phyloP scores from a whole-genome alignment of 2,797 vertebrate species.

The Chiloscyllium punctatum region DNA sequence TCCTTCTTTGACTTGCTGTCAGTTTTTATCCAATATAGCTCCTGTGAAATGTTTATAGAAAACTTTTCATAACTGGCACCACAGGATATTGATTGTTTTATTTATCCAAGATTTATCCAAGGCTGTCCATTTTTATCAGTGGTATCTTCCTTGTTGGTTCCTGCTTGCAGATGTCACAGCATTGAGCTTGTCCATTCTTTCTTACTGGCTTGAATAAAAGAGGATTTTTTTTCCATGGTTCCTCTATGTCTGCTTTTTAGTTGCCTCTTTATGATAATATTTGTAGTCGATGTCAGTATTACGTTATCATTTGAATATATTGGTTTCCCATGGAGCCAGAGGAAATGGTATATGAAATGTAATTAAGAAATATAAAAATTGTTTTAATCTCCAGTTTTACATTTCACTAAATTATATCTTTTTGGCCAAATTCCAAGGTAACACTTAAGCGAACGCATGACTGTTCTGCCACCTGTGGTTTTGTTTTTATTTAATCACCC shows the following conservation, averaged over 20 bases:
- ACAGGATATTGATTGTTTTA: background rate
- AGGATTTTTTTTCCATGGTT: background rate
- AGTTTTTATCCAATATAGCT: background rate
- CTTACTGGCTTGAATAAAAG: background rate
- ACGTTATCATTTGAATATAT: background rate
- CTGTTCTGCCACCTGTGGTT: background rate
- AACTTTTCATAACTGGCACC: background rate
- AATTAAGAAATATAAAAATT: background rate
- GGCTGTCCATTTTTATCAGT: background rate
- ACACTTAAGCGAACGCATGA: background rate
- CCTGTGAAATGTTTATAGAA: background rate
- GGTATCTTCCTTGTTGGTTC: background rate
- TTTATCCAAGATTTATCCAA: slow-evolving; percentile 7
- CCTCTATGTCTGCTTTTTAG: background rate
- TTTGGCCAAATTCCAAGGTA: slow-evolving; percentile 18
- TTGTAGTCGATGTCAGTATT: background rate
- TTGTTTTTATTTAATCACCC: slow-evolving; percentile 6
- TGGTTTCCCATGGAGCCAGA: background rate
- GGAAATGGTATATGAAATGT: background rate
- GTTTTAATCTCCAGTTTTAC: background rate
- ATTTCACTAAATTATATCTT: background rate
- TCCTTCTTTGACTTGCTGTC: background rate
- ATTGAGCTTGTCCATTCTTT: background rate
- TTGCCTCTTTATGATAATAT: background rate
- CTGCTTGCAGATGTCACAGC: background rate